Evolutionary conservation across 2,113 vertebrate species (phyloP).

Genomic region (Phrynosoma blainvillii): DNA sequence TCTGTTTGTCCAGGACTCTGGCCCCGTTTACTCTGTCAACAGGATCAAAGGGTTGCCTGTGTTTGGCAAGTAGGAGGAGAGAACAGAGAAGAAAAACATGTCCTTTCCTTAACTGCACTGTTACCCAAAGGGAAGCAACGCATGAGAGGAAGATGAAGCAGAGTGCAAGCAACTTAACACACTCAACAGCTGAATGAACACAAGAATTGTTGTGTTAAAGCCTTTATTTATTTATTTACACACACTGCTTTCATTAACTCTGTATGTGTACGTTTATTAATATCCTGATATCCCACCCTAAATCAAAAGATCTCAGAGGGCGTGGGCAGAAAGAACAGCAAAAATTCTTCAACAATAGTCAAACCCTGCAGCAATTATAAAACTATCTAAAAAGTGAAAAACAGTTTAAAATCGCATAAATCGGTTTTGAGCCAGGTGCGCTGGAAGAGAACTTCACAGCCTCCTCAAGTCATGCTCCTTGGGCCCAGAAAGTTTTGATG

Average conservation of each 20-base stretch:
- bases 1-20: slow-evolving; percentile 18
- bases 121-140: neutral
- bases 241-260: too few relatives aligned
- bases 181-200: neutral
- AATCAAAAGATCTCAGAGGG: neutral
- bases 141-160: neutral
- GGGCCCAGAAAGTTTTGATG: too few relatives aligned
- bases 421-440: too few relatives aligned
- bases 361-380: too few relatives aligned
- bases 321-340: neutral
- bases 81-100: slow-evolving; percentile 4
- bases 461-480: too few relatives aligned
- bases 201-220: neutral
- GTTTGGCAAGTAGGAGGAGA: slow-evolving; percentile 27
- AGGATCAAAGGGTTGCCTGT: slow-evolving; percentile 30
- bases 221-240: too few relatives aligned
- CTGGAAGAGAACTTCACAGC: too few relatives aligned
- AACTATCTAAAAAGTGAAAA: too few relatives aligned
- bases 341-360: neutral
- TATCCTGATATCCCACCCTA: too few relatives aligned
- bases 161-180: neutral
- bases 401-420: too few relatives aligned
- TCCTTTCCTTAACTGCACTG: neutral
- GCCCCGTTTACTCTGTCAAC: slow-evolving; percentile 33
- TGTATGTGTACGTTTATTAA: too few relatives aligned